Evolutionary conservation across 2,797 vertebrate species (phyloP).

Genomic region (Heliangelus exortis): DNA sequence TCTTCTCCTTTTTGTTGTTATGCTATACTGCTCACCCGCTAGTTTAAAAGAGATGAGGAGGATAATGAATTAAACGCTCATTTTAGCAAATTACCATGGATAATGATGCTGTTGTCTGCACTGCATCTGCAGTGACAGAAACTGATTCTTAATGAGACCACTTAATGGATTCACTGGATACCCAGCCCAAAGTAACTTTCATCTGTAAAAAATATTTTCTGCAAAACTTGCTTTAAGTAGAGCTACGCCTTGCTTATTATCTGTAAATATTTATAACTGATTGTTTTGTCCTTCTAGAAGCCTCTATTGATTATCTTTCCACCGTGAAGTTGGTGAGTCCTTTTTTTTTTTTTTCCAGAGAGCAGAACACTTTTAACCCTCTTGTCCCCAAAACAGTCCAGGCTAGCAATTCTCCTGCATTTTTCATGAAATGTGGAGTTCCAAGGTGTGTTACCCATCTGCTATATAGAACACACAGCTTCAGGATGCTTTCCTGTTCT

Average conservation of each 20-base stretch:
- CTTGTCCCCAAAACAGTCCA: background rate
- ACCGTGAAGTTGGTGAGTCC: background rate
- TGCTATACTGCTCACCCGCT: background rate
- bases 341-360: background rate
- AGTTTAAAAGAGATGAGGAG: background rate
- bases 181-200: background rate
- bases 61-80: background rate
- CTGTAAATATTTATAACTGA: background rate
- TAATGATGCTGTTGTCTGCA: background rate
- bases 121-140: background rate
- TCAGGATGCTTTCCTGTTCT: background rate
- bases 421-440: background rate
- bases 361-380: background rate
- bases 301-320: background rate
- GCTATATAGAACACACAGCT: background rate
- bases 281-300: background rate
- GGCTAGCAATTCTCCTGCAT: background rate
- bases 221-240: background rate
- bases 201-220: background rate
- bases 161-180: background rate
- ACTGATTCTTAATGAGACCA: background rate
- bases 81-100: background rate
- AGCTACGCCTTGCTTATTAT: background rate
- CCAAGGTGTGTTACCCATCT: background rate
- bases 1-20: background rate